Percentiles rank a stretch among this genome's conserved stretches.
These are phyloP conservation scores for Drosophila rubida DNA, from an alignment of 2,888 invertebrate genomes.

Conservation along the genomic window DNA sequence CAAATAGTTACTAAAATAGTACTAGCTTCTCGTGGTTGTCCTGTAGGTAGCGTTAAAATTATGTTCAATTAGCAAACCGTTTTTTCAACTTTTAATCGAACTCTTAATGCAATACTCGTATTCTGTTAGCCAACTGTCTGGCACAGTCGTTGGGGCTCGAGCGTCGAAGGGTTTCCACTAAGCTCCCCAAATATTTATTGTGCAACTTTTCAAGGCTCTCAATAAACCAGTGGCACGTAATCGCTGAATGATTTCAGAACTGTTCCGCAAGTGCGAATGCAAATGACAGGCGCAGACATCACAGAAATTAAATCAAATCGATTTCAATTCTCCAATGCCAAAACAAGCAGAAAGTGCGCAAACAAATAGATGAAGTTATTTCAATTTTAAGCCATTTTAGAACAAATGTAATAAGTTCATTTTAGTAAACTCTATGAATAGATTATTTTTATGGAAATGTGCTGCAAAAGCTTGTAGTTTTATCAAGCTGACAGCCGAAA, in stretches of 20 bases:
- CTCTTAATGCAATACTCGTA: no score
- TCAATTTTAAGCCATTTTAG: no score
- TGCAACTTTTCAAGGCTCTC: conserved; percentile 7
- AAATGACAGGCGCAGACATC: conserved; percentile 39
- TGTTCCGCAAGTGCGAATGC: conserved; percentile 38
- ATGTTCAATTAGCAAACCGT: no score
- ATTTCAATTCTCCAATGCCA: neutral
- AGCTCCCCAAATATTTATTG: conserved; percentile 8
- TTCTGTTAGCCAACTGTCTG: neutral
- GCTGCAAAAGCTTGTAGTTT: neutral
- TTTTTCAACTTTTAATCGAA: no score
- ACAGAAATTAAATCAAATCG: conserved; percentile 1
- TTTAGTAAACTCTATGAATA: no score
- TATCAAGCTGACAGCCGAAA: neutral
- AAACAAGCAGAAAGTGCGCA: neutral
- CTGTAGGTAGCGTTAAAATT: no score
- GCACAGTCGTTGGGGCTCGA: neutral
- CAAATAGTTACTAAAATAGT: no score
- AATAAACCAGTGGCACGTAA: conserved; percentile 20
- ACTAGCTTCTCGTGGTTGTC: no score
- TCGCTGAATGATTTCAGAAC: conserved; percentile 31
- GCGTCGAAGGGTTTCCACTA: conserved; percentile 1
- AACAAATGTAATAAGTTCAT: no score
- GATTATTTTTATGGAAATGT: no score
- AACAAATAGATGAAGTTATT: neutral